Evolutionary conservation across 2,113 vertebrate species (phyloP).

Genomic region (Eolophus roseicapilla): DNA sequence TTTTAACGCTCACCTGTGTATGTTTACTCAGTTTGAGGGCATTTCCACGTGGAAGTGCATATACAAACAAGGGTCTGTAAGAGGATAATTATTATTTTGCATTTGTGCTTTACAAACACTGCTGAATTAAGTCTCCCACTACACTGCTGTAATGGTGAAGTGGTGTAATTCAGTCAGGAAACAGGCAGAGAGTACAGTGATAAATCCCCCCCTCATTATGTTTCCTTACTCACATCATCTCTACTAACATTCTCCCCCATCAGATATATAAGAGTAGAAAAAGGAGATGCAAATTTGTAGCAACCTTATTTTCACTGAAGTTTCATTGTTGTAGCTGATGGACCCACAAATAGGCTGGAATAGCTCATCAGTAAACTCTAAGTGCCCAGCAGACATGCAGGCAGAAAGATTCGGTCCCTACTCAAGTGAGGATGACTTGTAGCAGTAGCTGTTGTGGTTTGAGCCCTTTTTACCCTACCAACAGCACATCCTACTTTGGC

Average conservation of each 20-base stretch:
- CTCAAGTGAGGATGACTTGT: neutral
- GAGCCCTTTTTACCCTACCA: neutral
- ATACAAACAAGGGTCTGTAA: neutral
- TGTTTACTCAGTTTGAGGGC: neutral
- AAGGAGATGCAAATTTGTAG: neutral
- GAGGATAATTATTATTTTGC: constrained; percentile 18
- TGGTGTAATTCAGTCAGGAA: neutral
- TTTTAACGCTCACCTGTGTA: neutral
- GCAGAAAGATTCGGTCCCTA: neutral
- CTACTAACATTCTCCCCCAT: neutral
- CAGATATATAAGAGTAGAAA: neutral
- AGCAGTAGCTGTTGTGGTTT: neutral
- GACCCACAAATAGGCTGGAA: neutral
- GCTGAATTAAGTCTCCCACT: neutral
- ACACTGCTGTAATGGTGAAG: neutral
- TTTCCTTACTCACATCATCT: neutral
- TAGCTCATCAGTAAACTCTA: neutral
- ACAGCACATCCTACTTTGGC: neutral
- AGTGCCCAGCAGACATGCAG: neutral
- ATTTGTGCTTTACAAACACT: neutral
- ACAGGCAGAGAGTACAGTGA: neutral
- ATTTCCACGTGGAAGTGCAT: neutral
- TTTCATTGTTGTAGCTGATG: neutral
- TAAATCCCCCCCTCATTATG: neutral
- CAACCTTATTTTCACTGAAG: neutral